Conservation (phyloP, 2,797 vertebrate genomes). For the Pseudochirops corinnae region DNA sequence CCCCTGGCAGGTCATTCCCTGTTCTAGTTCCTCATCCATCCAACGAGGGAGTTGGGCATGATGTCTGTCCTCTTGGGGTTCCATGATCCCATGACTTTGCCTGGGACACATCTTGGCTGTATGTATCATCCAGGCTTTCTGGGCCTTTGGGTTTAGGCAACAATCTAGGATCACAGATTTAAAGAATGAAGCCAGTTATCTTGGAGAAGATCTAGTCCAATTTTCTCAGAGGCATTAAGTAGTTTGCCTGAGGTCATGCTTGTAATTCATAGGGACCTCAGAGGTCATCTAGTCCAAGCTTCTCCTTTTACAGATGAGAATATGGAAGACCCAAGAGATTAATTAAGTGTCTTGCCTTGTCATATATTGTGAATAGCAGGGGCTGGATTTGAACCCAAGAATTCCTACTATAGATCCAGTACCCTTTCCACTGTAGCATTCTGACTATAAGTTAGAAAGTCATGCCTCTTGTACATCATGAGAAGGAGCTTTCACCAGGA, state of each 20-base stretch:
- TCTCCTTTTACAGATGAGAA: neutral
- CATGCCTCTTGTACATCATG: neutral
- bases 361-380: neutral
- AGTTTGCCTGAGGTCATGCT: neutral
- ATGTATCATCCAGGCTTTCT: neutral
- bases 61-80: neutral
- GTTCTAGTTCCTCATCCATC: neutral
- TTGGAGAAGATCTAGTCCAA: neutral
- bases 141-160: fast-evolving
- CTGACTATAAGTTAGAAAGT: neutral
- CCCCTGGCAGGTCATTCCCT: neutral
- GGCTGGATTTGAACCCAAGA: neutral
- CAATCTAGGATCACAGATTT: neutral
- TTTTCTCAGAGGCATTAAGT: neutral
- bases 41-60: neutral
- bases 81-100: neutral
- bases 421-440: neutral
- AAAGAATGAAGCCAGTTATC: neutral
- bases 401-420: neutral
- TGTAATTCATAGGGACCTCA: neutral
- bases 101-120: neutral
- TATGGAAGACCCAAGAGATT: neutral
- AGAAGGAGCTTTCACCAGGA: neutral
- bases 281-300: neutral
- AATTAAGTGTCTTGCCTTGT: neutral